These are phyloP conservation scores for Plectropomus leopardus DNA, from an alignment of 2,113 vertebrate species.

Conservation along the genomic window DNA sequence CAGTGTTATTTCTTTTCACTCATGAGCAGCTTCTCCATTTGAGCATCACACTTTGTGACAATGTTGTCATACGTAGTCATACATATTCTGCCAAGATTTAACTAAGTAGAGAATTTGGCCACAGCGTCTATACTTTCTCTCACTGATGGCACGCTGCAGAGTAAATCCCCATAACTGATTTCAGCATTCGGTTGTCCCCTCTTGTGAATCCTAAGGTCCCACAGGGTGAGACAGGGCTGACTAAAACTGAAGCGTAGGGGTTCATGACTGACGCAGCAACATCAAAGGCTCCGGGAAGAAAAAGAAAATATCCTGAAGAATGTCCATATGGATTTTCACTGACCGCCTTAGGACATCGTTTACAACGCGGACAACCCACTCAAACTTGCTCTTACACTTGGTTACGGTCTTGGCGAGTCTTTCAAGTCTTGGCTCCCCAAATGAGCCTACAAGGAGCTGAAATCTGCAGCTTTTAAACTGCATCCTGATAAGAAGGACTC, in stretches of 20 bases:
- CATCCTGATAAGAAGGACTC: slow-evolving; percentile 28
- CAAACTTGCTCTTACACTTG: slow-evolving; percentile 45
- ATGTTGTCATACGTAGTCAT: too few relatives aligned
- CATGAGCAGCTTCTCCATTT: too few relatives aligned
- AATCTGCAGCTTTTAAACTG: slow-evolving; percentile 40
- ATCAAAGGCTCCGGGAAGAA: slow-evolving; percentile 54
- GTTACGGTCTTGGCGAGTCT: slow-evolving; percentile 49
- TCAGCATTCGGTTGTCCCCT: not conserved
- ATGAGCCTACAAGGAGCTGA: slow-evolving; percentile 47
- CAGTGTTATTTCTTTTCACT: too few relatives aligned
- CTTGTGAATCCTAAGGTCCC: slow-evolving; percentile 15
- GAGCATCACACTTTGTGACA: too few relatives aligned
- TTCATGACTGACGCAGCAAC: slow-evolving; percentile 41
- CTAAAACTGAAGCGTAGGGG: slow-evolving; percentile 28
- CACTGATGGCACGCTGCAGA: not conserved
- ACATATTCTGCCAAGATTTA: not conserved
- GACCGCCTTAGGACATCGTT: slow-evolving; percentile 59
- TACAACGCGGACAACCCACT: slow-evolving; percentile 56
- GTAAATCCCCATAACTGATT: slow-evolving; percentile 20
- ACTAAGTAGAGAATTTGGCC: not conserved
- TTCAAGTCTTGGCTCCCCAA: slow-evolving; percentile 53
- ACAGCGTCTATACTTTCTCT: not conserved
- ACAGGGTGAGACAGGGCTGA: not conserved
- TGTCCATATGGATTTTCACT: slow-evolving; percentile 73
- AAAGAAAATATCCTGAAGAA: slow-evolving; percentile 29